Evolutionary conservation across 1,140 invertebrate genomes (phyloP).

Genomic region (Tetraneura akinire): DNA sequence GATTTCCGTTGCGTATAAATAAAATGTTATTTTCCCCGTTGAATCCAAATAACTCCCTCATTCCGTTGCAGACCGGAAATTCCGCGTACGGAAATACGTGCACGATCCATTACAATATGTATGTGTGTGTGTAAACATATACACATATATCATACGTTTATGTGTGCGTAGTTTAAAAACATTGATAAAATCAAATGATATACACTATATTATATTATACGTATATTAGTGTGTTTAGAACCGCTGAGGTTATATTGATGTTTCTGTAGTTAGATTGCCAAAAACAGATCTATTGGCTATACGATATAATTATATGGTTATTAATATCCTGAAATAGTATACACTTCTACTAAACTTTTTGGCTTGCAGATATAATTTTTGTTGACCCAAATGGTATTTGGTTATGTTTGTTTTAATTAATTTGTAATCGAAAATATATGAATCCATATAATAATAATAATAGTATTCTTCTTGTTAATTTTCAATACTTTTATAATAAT

Average conservation of each 20-base stretch:
- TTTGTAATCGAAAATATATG: no score
- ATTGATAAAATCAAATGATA: not conserved
- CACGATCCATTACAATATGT: not conserved
- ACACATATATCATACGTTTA: not conserved
- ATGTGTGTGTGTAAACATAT: no score
- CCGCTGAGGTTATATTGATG: not conserved
- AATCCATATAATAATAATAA: no score
- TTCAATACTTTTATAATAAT: no score
- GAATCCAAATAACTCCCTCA: not conserved
- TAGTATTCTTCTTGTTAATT: no score
- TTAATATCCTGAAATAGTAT: no score
- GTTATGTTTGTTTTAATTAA: no score
- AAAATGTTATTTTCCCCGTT: constrained; percentile 22
- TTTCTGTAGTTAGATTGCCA: not conserved
- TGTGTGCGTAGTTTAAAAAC: not conserved
- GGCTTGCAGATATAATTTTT: no score
- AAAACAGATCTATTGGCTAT: not conserved
- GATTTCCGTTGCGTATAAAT: constrained; percentile 37
- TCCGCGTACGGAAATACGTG: constrained; percentile 16
- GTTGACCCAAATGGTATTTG: no score
- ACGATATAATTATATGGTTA: no score
- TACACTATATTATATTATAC: no score
- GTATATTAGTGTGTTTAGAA: not conserved
- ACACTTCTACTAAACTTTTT: no score
- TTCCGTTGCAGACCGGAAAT: not conserved